Evolutionary conservation across 2,888 invertebrate species (phyloP), one percentile per base, ranked within the genome.

Genomic region (Himalopsyche tibetana): DNA sequence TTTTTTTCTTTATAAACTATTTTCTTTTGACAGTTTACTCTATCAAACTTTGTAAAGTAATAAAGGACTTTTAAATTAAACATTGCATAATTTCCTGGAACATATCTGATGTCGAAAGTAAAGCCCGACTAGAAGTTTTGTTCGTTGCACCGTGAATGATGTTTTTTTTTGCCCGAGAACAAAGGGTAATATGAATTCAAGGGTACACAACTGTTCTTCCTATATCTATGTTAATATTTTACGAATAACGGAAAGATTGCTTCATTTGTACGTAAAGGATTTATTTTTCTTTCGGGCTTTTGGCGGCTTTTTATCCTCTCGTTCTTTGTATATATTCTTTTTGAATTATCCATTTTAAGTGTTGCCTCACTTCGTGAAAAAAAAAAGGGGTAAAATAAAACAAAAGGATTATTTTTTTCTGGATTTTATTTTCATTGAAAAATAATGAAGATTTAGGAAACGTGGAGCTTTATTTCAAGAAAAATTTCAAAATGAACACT

Each of bases 181-280:
- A 74, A 28, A 74, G 74, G 15, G 74, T 74, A 74, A 74, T 74
- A 74, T 38, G 36, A 38, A 74, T 36, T 8, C 74, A 15, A 12
- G 36, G 36, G 74, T 38, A 74, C 74, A 74, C 74, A 74, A 74
- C 74, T 12, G 74, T 36, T 28, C 15, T 36, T 3, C 5, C 74
- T 74, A 36, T 36, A 74, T 74, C 36, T 74, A 74, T 74, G 82
- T 85, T 85, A 85, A 82, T 85, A 85, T 82, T 85, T 69, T 82
- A 42, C 55, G 40, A 85, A 82, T 82, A 85, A 40, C 82, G 17
- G 45, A 85, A 85, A 82, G 51, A 85, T 82, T 85, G 85, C 85
- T 79, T 85, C 85, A 82, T 85, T 85, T 74, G 74, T 82, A 85
- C 79, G 28, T 55, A 85, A 74, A 85, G 55, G 82, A 85, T 85